These are phyloP conservation scores for Perithous albicinctus DNA, from an alignment of 2,888 invertebrate species.

Conservation along the genomic window DNA sequence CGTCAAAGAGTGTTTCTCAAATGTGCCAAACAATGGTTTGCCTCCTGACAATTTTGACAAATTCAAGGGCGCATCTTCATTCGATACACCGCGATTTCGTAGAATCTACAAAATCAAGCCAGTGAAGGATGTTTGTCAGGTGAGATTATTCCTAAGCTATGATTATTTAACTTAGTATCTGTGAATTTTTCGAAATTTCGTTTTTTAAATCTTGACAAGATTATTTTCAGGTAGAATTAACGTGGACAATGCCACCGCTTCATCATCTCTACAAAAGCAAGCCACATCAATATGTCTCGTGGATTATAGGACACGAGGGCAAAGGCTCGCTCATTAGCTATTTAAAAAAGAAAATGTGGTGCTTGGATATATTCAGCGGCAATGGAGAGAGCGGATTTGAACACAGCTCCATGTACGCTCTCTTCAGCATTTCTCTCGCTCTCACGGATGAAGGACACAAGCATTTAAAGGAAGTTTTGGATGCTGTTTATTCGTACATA, in stretches of 20 bases:
- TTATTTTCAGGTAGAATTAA: slow-evolving; percentile 86
- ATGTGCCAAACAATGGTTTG: slow-evolving; percentile 89
- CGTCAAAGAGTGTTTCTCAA: slow-evolving; percentile 88
- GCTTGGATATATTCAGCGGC: slow-evolving; percentile 89
- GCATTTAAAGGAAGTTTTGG: slow-evolving; percentile 90
- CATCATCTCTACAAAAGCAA: slow-evolving; percentile 90
- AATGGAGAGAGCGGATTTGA: slow-evolving; percentile 92
- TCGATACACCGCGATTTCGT: slow-evolving; percentile 88
- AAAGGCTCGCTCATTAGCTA: slow-evolving; percentile 93
- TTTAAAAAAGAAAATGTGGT: slow-evolving; percentile 92
- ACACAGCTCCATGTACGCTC: slow-evolving; percentile 91
- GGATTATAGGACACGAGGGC: slow-evolving; percentile 94
- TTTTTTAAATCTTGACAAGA: slow-evolving; percentile 13
- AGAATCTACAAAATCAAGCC: slow-evolving; percentile 92
- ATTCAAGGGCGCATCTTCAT: slow-evolving; percentile 86
- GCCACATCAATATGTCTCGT: slow-evolving; percentile 89
- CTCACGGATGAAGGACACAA: slow-evolving; percentile 92
- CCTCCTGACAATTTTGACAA: slow-evolving; percentile 88
- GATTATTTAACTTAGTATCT: background rate
- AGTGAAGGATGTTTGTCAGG: slow-evolving; percentile 89
- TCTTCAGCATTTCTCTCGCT: slow-evolving; percentile 90
- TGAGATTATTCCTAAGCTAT: slow-evolving; percentile 74
- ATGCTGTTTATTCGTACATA: slow-evolving; percentile 92
- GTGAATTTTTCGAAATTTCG: background rate
- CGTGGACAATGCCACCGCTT: slow-evolving; percentile 88